phyloP scores from a whole-genome alignment of 1,140 invertebrate genomes.

The Manduca sexta region DNA sequence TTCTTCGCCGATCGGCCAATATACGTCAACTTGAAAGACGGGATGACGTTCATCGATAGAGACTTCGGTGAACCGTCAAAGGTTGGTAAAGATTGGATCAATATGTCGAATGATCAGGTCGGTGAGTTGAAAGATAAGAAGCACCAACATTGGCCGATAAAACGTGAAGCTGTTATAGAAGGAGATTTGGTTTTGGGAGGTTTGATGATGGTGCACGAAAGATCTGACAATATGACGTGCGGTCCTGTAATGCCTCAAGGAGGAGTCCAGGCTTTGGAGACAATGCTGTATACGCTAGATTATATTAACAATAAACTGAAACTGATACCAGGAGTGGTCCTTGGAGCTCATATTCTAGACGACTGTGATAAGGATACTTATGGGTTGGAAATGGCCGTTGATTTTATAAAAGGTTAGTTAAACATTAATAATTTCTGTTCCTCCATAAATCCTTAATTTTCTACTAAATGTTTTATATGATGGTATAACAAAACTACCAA shows the following conservation, averaged over 20 bases:
- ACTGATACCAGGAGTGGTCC: conserved; percentile 81
- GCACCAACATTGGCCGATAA: conserved; percentile 84
- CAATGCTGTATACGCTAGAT: conserved; percentile 94
- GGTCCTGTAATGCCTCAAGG: conserved; percentile 96
- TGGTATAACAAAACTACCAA: no score
- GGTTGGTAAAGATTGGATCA: conserved; percentile 36
- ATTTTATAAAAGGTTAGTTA: conserved; percentile 95
- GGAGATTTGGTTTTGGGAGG: conserved; percentile 90
- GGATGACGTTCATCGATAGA: conserved; percentile 12
- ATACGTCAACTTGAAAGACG: conserved; percentile 15
- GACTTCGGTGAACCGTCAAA: conserved; percentile 12
- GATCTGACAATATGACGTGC: conserved; percentile 87
- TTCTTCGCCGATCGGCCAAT: conserved; percentile 14
- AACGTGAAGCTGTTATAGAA: conserved; percentile 88
- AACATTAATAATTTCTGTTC: background rate
- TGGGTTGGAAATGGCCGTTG: conserved; percentile 95
- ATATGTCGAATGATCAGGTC: conserved; percentile 49
- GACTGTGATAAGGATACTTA: conserved; percentile 98
- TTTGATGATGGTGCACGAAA: conserved; percentile 92
- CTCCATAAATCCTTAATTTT: no score
- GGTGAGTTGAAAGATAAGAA: conserved; percentile 58
- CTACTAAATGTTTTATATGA: background rate
- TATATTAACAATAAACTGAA: conserved; percentile 80
- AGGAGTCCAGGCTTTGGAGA: conserved; percentile 91
- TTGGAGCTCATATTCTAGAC: conserved; percentile 93